Conservation (phyloP, 2,113 vertebrate species). For the Rhizomys pruinosus region DNA sequence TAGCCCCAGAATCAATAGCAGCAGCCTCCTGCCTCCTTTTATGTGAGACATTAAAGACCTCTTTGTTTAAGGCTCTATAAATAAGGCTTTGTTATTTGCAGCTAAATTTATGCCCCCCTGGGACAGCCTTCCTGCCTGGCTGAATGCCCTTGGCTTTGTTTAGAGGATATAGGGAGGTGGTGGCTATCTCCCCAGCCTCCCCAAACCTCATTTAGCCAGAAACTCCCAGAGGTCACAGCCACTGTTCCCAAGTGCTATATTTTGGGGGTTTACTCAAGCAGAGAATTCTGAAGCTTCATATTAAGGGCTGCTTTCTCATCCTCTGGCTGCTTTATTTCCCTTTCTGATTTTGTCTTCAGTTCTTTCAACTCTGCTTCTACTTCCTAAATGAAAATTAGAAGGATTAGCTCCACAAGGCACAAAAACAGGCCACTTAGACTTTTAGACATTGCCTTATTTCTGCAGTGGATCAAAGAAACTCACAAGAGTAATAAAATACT, state of each 20-base stretch:
- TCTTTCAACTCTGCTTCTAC: slow-evolving; percentile 89
- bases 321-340: slow-evolving; percentile 87
- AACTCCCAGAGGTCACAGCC: not conserved
- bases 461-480: not conserved
- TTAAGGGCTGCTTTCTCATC: slow-evolving; percentile 89
- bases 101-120: not conserved
- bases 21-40: not conserved
- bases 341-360: slow-evolving; percentile 88
- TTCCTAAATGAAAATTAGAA: slow-evolving; percentile 81
- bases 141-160: not conserved
- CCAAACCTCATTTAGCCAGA: not conserved
- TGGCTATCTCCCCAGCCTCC: not conserved
- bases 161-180: not conserved
- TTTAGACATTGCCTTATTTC: not conserved
- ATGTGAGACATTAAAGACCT: not conserved
- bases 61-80: slow-evolving; percentile 44
- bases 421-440: accelerated
- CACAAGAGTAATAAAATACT: not conserved
- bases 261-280: slow-evolving; percentile 86
- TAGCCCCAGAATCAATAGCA: not conserved
- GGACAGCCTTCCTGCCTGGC: not conserved
- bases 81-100: not conserved
- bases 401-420: not conserved
- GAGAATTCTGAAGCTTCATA: slow-evolving; percentile 89
- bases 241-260: no score